phyloP scores from a whole-genome alignment of 2,113 vertebrate genomes.

The Semnornis frantzii region DNA sequence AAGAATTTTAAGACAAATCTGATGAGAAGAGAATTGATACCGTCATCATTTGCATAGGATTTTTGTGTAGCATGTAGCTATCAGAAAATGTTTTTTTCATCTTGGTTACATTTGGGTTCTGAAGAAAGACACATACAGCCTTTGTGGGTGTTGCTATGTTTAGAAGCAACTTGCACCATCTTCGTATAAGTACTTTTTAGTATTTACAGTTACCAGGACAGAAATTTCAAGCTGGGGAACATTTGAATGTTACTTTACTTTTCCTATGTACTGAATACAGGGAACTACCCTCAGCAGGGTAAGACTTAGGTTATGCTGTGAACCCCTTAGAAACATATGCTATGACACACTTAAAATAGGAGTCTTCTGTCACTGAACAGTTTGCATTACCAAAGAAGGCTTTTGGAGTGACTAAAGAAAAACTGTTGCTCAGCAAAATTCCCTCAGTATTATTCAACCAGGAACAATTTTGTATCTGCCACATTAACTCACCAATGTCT shows the following conservation, averaged over 20 bases:
- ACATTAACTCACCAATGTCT: rapidly evolving
- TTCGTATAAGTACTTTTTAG: background rate
- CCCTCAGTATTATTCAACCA: background rate
- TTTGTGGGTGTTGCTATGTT: background rate
- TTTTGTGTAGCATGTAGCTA: background rate
- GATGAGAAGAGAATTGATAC: background rate
- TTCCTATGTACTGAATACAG: rapidly evolving
- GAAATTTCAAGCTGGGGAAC: background rate
- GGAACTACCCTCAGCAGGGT: background rate
- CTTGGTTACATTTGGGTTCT: background rate
- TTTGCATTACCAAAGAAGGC: background rate
- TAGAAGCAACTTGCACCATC: background rate
- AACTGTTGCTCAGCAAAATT: background rate
- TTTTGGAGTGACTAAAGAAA: background rate
- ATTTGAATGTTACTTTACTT: background rate
- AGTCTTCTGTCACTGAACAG: background rate
- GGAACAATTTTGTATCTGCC: background rate
- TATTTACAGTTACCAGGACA: background rate
- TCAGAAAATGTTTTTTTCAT: background rate
- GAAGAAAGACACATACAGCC: background rate
- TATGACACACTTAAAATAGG: background rate
- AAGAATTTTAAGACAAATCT: background rate
- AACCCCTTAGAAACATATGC: background rate
- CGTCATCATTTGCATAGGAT: background rate
- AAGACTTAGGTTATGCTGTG: rapidly evolving